phyloP scores from a whole-genome alignment of 2,113 vertebrate species.

The Capreolus pygargus region DNA sequence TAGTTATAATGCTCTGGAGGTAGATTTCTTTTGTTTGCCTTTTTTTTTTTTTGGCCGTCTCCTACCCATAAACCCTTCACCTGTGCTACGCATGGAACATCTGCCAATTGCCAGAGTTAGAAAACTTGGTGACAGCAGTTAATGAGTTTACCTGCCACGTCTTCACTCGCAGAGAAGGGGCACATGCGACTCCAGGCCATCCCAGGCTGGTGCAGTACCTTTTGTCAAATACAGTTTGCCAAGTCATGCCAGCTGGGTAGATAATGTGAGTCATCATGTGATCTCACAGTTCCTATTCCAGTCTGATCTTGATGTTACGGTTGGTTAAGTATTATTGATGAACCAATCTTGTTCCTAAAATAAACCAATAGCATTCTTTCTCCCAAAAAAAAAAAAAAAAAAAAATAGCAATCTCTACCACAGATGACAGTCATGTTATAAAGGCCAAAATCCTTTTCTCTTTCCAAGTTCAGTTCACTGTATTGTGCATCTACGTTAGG shows the following conservation, averaged over 20 bases:
- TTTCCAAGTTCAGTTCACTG: not conserved
- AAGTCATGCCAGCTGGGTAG: slow-evolving; percentile 54
- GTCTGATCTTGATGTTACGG: slow-evolving; percentile 58
- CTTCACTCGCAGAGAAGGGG: slow-evolving; percentile 41
- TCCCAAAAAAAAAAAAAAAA: slow-evolving; percentile 44
- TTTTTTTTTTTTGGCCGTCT: not conserved
- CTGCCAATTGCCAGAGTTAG: slow-evolving; percentile 66
- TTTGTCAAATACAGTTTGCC: slow-evolving; percentile 54
- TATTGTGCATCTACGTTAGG: not conserved
- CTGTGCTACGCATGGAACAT: slow-evolving; percentile 58
- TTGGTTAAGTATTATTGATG: slow-evolving; percentile 69
- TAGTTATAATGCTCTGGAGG: not conserved
- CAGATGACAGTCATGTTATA: slow-evolving; percentile 47
- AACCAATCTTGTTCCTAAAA: slow-evolving; percentile 54
- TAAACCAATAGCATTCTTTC: slow-evolving; percentile 72
- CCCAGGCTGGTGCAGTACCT: slow-evolving; percentile 40
- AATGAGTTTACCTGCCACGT: slow-evolving; percentile 2
- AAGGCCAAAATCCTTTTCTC: not conserved
- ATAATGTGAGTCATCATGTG: slow-evolving; percentile 54
- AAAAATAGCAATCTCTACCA: slow-evolving; percentile 53
- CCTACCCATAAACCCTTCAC: slow-evolving; percentile 46
- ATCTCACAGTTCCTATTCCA: slow-evolving; percentile 10
- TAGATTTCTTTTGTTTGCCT: not conserved
- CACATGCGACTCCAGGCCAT: slow-evolving; percentile 18
- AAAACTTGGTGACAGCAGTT: slow-evolving; percentile 54